Evolutionary conservation across 2,113 vertebrate genomes (phyloP), one percentile per base, ranked within the genome.

Genomic region (Lepidiolamprologus cunningtoni): DNA sequence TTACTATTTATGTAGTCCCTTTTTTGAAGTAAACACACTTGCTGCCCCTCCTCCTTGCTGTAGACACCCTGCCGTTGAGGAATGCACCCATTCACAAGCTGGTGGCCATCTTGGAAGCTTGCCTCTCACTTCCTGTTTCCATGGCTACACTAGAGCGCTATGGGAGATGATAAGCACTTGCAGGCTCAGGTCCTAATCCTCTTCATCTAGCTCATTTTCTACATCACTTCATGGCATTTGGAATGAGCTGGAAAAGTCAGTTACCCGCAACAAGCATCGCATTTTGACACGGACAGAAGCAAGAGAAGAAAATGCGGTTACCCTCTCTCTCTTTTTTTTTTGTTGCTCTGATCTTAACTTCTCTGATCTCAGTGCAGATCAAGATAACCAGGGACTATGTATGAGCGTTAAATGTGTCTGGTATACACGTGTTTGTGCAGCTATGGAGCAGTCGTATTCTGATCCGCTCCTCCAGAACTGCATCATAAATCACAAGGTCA

Each of bases 11-110:
- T 96, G 95, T 95, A 96, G 95, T 94, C 90, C 89, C 83, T 91
- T 94, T 95, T 95, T 94, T 11, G 86, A 93, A 96, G 95, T 96
- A 96, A 96, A 96, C 96, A 96, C 95, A 95, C 89, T 91, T 42
- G 52, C 88, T 9, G 86, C 89, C 89, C 89, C 91, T 93, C 91
- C 94, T 92, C 89, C 86, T 76, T 45, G 80, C 86, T 12, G 76
- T 89, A 82, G 94, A 95, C 94, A 93, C 94, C 95, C 95, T 93
- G 89, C 92, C 83, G 94, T 78, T 93, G 94, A 95, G 95, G 96
- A 97, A 96, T 96, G 95, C 94, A 79, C 86, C 94, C 96, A 96
- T 97, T 97, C 96, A 97, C 95, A 96, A 96, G 91, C 91, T 86
- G 93, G 95, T 92, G 93, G 96, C 97, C 96, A 96, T 97, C 95